A percentile compares a stretch with the other conserved stretches of the same genome.
Conservation (phyloP, 2,888 invertebrate species). For the Drosophila meridionalis region DNA sequence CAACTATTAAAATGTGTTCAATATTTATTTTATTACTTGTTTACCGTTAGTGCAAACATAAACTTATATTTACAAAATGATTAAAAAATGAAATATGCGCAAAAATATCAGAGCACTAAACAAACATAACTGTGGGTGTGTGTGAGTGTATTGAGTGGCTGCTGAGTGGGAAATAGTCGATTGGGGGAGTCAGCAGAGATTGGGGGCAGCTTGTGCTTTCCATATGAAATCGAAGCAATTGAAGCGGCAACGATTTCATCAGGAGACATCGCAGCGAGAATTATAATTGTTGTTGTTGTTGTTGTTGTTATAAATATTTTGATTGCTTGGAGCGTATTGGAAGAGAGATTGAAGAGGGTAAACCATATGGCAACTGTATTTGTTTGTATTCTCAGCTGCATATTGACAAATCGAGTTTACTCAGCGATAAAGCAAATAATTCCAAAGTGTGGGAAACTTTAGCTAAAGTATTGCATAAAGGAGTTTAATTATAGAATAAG, state of each 20-base stretch:
- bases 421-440: slow-evolving; percentile 41
- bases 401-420: slow-evolving; percentile 28
- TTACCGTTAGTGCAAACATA: slow-evolving; percentile 40
- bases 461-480: not conserved
- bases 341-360: slow-evolving; percentile 13
- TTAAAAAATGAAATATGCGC: slow-evolving; percentile 54
- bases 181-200: not conserved
- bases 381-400: slow-evolving; percentile 42
- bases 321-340: slow-evolving; percentile 18
- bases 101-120: slow-evolving; percentile 47
- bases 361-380: slow-evolving; percentile 37
- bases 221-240: slow-evolving; percentile 30
- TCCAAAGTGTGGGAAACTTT: slow-evolving; percentile 20
- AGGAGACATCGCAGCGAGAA: slow-evolving; percentile 15
- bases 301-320: slow-evolving; percentile 9
- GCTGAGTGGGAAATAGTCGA: slow-evolving; percentile 4
- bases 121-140: slow-evolving; percentile 13
- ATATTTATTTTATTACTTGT: slow-evolving; percentile 57
- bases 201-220: slow-evolving; percentile 14
- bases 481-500: not conserved
- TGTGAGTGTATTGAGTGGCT: slow-evolving; percentile 18
- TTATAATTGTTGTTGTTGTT: slow-evolving; percentile 11
- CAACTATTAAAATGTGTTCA: slow-evolving; percentile 43
- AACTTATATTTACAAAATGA: slow-evolving; percentile 46
- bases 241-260: slow-evolving; percentile 32